Evolutionary conservation across 2,888 invertebrate species (phyloP), one percentile per base, ranked within the genome.

Genomic region (Ferrisia virgata): DNA sequence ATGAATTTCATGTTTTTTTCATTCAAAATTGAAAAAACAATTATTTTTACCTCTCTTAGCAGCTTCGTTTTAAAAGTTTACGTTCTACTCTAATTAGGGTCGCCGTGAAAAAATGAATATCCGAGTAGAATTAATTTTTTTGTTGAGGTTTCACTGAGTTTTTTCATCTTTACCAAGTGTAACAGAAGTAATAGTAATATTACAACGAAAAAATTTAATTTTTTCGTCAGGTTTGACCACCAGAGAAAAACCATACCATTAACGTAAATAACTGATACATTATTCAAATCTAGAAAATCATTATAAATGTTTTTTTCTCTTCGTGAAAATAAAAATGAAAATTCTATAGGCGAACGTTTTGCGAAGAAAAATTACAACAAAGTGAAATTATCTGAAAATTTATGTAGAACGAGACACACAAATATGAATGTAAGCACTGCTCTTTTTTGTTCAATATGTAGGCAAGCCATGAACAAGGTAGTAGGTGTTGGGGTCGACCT

Each of bases 41-140:
- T 64, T 64, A 64, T 64, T 64, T 64, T 64, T 28, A 28, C 64
- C 25, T 64, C 28, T 25, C 64, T n/a, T 47, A 47, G 64, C 15
- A 28, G 64, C 64, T 64, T 4, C 64, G 47, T 47, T 47, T 47
- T 47, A 47, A 64, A 64, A 31, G 64, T 64, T 64, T 64, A 64
- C 31, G 64, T 64, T 64, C 64, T 64, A 64, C 31, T 64, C 64
- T 31, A 64, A 64, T 64, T 64, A 64, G 64, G 64, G 31, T 64
- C 47, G 28, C 28, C 64, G 64, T 11, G 64, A 31, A 64, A 64
- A 64, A 64, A 64, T 64, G 15, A 64, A 64, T 31, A 64, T 64
- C 64, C 28, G 64, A 25, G 64, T 64, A 31, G 31, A 64, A 64
- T 64, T 64, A 64, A 64, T 64, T 64, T 64, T 40, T 64, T 64